phyloP scores from a whole-genome alignment of 92 coral and sea anemone species.

The Zoanthus sansibaricus region DNA sequence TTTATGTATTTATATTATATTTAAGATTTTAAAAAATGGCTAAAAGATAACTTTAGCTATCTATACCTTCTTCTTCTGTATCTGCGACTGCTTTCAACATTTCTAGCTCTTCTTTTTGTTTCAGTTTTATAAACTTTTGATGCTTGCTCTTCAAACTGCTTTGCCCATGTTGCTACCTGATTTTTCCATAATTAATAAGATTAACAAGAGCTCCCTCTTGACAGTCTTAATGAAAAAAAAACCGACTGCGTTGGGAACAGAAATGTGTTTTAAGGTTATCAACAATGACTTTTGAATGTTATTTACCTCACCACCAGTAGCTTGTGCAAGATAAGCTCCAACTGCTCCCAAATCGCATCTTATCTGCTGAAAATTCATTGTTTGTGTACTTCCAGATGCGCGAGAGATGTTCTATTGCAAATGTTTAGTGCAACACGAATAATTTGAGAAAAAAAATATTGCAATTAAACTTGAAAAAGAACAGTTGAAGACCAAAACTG shows the following conservation, averaged over 20 bases:
- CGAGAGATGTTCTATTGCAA: neutral
- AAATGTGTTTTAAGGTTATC: neutral
- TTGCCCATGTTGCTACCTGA: slow-evolving; percentile 48
- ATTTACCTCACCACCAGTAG: slow-evolving; percentile 35
- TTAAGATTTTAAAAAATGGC: neutral
- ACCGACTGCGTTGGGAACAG: neutral
- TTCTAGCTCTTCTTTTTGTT: slow-evolving; percentile 84
- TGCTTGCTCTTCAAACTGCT: slow-evolving; percentile 50
- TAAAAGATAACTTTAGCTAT: neutral
- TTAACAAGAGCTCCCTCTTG: too few species aligned
- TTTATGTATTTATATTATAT: neutral
- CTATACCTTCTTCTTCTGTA: slow-evolving; percentile 81
- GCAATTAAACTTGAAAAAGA: neutral
- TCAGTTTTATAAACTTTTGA: slow-evolving; percentile 81
- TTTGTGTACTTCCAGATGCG: slow-evolving; percentile 31
- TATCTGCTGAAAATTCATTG: slow-evolving; percentile 40
- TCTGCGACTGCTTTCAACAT: slow-evolving; percentile 92
- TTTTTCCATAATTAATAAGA: neutral
- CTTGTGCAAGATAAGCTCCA: slow-evolving; percentile 50
- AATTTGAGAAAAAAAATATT: neutral
- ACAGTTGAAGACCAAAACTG: slow-evolving; percentile 2
- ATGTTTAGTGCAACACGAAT: neutral
- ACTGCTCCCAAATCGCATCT: slow-evolving; percentile 46
- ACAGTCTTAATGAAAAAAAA: too few species aligned
- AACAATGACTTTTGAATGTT: neutral